phyloP scores from a whole-genome alignment of 2,888 invertebrate genomes.

The Muschampia plurimacula region DNA sequence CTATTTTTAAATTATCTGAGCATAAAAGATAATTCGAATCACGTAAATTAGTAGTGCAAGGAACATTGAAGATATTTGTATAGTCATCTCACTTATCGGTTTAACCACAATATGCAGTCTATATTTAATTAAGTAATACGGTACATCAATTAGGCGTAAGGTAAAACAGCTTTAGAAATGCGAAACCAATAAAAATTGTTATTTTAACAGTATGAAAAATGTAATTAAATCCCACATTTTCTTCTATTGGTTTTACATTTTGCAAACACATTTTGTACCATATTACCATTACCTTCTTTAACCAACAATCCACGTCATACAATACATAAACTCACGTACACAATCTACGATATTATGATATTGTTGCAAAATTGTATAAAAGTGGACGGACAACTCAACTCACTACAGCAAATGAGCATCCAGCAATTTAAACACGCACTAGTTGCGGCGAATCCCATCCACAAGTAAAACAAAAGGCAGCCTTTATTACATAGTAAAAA shows the following conservation, averaged over 20 bases:
- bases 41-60: conserved; percentile 34
- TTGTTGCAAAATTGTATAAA: conserved; percentile 80
- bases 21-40: conserved; percentile 35
- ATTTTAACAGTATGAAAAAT: conserved; percentile 2
- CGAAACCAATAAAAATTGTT: conserved; percentile 14
- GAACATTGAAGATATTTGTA: conserved; percentile 39
- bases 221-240: background rate
- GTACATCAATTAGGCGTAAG: conserved; percentile 21
- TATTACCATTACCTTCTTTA: conserved; percentile 23
- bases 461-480: conserved; percentile 69
- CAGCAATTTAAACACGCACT: conserved; percentile 64
- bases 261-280: conserved; percentile 18
- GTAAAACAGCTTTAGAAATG: conserved; percentile 27
- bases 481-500: conserved; percentile 65
- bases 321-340: conserved; percentile 36
- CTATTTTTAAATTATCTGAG: conserved; percentile 35
- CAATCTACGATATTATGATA: conserved; percentile 46
- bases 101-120: conserved; percentile 36
- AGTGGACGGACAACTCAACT: conserved; percentile 85
- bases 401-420: conserved; percentile 84
- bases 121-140: conserved; percentile 32
- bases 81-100: conserved; percentile 38
- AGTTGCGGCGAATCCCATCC: conserved; percentile 52
- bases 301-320: conserved; percentile 17
- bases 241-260: conserved; percentile 6